Percentiles rank a stretch among this genome's conserved stretches.
These are phyloP conservation scores for Strix uralensis DNA, from an alignment of 2,113 vertebrate genomes.

Conservation along the genomic window DNA sequence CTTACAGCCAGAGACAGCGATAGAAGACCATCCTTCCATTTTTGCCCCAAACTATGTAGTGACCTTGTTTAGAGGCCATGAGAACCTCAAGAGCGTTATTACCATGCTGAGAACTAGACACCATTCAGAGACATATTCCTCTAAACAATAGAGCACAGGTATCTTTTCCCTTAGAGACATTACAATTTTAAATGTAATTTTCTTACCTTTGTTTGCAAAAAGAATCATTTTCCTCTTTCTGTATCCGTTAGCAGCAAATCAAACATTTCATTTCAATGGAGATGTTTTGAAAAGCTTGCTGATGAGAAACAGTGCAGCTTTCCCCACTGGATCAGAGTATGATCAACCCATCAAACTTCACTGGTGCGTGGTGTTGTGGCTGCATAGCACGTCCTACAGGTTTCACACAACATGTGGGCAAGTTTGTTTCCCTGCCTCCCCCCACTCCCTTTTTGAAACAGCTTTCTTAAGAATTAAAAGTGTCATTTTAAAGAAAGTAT, in stretches of 20 bases:
- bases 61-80: not conserved
- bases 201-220: not conserved
- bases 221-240: not conserved
- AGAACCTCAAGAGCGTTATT: not conserved
- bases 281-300: not conserved
- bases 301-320: not conserved
- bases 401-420: not conserved
- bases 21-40: not conserved
- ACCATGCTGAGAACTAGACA: not conserved
- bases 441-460: not conserved
- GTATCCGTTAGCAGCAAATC: not conserved
- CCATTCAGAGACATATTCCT: not conserved
- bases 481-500: not conserved
- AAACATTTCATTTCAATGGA: not conserved
- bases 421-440: not conserved
- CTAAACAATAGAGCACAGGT: not conserved
- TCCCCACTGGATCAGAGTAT: not conserved
- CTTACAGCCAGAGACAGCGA: not conserved
- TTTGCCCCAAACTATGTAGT: not conserved
- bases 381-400: not conserved
- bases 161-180: not conserved
- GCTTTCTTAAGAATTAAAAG: not conserved
- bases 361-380: not conserved
- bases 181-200: conserved; percentile 8
- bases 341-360: not conserved